A percentile compares a stretch with the other conserved stretches of the same genome.
Evolutionary conservation across 2,113 vertebrate species (phyloP).

Genomic region (Stegostoma tigrinum): DNA sequence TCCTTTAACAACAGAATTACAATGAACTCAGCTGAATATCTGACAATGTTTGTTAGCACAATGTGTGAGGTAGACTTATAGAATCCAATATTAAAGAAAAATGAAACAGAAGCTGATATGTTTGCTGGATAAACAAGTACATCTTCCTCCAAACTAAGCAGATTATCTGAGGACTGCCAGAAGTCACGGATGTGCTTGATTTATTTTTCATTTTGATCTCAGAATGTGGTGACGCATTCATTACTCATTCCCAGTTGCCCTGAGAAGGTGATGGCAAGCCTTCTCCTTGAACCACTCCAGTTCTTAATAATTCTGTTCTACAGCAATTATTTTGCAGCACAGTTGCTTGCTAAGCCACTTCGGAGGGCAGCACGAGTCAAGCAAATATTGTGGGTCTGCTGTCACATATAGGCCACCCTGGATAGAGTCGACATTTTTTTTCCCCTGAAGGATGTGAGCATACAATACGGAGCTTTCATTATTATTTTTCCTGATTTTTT

Average conservation of each 20-base stretch:
- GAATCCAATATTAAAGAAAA: neutral
- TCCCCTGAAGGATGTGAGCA: neutral
- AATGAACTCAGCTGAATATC: neutral
- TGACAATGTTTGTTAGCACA: neutral
- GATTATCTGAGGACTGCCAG: neutral
- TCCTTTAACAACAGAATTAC: neutral
- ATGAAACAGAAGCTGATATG: neutral
- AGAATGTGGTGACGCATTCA: constrained; percentile 4
- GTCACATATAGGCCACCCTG: neutral
- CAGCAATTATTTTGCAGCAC: neutral
- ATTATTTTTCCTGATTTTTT: neutral
- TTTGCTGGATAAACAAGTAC: neutral
- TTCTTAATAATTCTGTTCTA: neutral
- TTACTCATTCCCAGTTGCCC: constrained; percentile 26
- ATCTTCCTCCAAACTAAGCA: neutral
- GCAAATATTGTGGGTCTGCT: neutral
- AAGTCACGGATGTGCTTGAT: constrained; percentile 1
- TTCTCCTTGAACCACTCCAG: constrained; percentile 9
- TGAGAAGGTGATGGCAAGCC: neutral
- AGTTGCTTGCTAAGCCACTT: neutral
- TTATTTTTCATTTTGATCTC: constrained; percentile 19
- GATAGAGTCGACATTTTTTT: neutral
- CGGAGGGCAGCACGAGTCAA: neutral
- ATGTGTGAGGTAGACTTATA: neutral
- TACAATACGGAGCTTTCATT: neutral